Conservation (phyloP, 2,888 invertebrate genomes). For the Synanthedon formicaeformis region DNA sequence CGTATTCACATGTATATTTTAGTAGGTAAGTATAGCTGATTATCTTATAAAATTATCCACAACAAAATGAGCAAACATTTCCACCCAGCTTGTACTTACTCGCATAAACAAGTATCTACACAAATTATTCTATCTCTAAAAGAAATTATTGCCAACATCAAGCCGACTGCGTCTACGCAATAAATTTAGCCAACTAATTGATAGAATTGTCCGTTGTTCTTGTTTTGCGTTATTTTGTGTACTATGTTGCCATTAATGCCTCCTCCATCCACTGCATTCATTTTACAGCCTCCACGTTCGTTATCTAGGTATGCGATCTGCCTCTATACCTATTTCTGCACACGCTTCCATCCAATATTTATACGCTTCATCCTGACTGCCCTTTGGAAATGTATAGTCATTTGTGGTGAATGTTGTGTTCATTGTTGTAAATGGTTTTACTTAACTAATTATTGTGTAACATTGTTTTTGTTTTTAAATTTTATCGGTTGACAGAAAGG, state of each 20-base stretch:
- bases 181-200: background rate
- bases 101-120: too few species aligned
- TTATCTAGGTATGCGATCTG: constrained; percentile 44
- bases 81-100: too few species aligned
- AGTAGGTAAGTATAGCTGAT: too few species aligned
- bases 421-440: too few species aligned
- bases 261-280: constrained; percentile 27
- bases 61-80: too few species aligned
- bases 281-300: constrained; percentile 22
- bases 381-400: constrained; percentile 13
- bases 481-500: too few species aligned
- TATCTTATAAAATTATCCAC: too few species aligned
- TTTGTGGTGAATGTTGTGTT: background rate
- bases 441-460: too few species aligned
- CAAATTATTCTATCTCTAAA: too few species aligned
- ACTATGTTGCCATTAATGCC: constrained; percentile 12
- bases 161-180: constrained; percentile 14
- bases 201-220: constrained; percentile 5
- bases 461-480: too few species aligned
- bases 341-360: constrained; percentile 22
- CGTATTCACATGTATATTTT: too few species aligned
- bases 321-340: constrained; percentile 38
- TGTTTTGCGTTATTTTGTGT: constrained; percentile 1
- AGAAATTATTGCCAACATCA: too few species aligned
- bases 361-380: constrained; percentile 15